Evolutionary conservation across 2,113 vertebrate species (phyloP).

Genomic region (Sminthopsis crassicaudata): DNA sequence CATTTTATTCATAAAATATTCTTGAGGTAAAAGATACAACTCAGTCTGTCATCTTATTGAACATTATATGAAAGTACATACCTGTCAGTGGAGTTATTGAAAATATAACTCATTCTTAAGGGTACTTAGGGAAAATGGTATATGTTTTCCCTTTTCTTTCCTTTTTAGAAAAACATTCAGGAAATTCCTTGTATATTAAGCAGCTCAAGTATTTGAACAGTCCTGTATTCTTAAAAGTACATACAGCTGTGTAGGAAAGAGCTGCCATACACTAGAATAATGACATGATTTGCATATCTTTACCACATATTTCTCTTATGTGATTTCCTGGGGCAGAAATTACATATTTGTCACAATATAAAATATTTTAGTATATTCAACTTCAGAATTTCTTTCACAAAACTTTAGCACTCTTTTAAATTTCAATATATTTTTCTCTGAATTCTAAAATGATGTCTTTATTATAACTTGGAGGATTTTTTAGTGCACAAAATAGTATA

Average conservation of each 20-base stretch:
- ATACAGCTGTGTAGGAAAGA: not conserved
- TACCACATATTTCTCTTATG: slow-evolving; percentile 10
- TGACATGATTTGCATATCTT: slow-evolving; percentile 9
- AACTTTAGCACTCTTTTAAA: slow-evolving; percentile 15
- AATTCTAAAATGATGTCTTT: slow-evolving; percentile 20
- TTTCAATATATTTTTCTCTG: slow-evolving; percentile 26
- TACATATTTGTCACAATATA: slow-evolving; percentile 7
- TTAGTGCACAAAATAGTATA: not conserved
- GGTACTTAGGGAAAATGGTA: not conserved
- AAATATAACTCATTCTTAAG: slow-evolving; percentile 30
- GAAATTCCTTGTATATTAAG: not conserved
- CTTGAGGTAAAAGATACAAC: not conserved
- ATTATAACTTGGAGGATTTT: slow-evolving; percentile 20
- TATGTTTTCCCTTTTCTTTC: slow-evolving; percentile 6
- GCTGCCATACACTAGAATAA: not conserved
- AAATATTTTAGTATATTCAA: not conserved
- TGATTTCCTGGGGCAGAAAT: not conserved
- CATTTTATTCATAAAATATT: not conserved
- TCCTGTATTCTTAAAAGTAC: slow-evolving; percentile 19
- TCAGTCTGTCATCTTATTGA: not conserved
- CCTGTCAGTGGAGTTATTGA: not conserved
- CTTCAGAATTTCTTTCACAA: slow-evolving; percentile 29
- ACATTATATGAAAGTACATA: not conserved
- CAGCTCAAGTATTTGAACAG: slow-evolving; percentile 37
- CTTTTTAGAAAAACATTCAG: slow-evolving; percentile 25